Evolutionary conservation across 2,113 vertebrate species (phyloP).

Genomic region (Meriones unguiculatus): DNA sequence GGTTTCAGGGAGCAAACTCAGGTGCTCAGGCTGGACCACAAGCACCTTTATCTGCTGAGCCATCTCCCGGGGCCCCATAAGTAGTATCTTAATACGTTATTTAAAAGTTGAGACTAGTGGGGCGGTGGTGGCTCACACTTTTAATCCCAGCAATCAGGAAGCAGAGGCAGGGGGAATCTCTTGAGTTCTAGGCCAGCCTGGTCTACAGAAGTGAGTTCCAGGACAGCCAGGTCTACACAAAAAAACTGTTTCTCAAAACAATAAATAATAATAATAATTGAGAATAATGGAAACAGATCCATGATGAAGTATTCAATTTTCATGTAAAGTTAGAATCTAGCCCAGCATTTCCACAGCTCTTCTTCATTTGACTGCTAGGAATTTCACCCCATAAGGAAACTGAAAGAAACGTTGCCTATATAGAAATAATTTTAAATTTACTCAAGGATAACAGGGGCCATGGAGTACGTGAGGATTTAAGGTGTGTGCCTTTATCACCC

Average conservation of each 20-base stretch:
- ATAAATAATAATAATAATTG: not conserved
- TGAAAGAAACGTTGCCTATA: not conserved
- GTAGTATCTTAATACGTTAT: not conserved
- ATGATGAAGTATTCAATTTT: not conserved
- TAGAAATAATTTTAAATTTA: not conserved
- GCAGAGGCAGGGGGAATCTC: too few species aligned
- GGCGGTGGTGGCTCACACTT: too few species aligned
- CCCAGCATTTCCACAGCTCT: not conserved
- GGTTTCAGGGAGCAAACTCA: not conserved
- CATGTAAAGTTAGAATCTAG: not conserved
- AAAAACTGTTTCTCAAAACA: too few species aligned
- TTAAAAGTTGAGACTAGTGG: not conserved
- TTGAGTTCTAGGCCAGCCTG: too few species aligned
- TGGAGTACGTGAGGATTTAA: not conserved
- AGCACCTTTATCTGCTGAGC: not conserved
- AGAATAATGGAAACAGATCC: not conserved
- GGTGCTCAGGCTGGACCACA: not conserved
- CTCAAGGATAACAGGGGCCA: not conserved
- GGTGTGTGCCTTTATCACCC: not conserved
- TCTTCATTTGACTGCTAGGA: constrained; percentile 7
- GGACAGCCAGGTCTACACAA: too few species aligned
- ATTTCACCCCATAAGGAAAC: not conserved
- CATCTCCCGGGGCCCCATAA: not conserved
- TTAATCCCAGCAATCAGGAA: too few species aligned
- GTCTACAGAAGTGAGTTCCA: too few species aligned